These are phyloP conservation scores for Muscicapa comitata DNA, from an alignment of 2,797 vertebrate genomes.

Conservation along the genomic window DNA sequence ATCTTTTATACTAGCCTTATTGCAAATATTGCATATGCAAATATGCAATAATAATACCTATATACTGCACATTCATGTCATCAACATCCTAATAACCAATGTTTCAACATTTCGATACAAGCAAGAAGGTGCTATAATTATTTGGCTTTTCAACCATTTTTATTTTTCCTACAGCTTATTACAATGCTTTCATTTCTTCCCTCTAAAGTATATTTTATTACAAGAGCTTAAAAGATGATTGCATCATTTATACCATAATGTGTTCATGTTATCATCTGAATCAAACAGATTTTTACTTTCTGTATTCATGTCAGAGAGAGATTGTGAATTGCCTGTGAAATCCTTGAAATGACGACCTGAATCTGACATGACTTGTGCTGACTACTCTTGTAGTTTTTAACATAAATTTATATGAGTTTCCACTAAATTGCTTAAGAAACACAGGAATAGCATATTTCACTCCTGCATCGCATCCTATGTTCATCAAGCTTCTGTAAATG, in stretches of 20 bases:
- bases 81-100: accelerated
- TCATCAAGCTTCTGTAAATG: not conserved
- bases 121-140: not conserved
- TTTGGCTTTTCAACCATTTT: not conserved
- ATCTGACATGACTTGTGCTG: not conserved
- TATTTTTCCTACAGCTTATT: not conserved
- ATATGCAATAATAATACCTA: not conserved
- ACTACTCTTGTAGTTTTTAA: not conserved
- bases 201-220: not conserved
- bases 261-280: not conserved
- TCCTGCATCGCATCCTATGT: not conserved
- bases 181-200: not conserved
- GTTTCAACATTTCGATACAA: not conserved
- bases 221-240: not conserved
- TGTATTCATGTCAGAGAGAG: not conserved
- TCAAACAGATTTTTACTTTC: not conserved
- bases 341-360: not conserved
- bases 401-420: not conserved
- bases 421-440: not conserved
- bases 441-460: not conserved
- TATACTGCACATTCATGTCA: not conserved
- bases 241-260: not conserved
- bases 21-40: not conserved
- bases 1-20: not conserved
- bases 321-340: not conserved